These are phyloP conservation scores for Hydropotes inermis DNA, from an alignment of 2,113 vertebrate genomes.

Conservation along the genomic window DNA sequence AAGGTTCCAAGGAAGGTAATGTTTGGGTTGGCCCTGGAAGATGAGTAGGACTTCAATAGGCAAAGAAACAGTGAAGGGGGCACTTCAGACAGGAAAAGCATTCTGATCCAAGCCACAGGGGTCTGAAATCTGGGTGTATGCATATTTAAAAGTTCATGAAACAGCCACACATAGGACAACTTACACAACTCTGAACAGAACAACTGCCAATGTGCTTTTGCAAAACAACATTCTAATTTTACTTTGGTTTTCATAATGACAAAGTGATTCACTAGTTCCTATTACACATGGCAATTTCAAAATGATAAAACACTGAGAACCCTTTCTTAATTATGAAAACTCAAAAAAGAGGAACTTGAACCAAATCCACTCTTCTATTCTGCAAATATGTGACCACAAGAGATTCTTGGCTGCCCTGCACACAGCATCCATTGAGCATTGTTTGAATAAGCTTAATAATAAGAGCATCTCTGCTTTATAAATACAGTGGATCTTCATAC, in stretches of 20 bases:
- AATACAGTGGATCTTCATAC: background rate
- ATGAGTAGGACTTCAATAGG: background rate
- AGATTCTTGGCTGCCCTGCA: background rate
- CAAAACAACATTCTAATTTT: conserved; percentile 69
- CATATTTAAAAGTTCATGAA: conserved; percentile 20
- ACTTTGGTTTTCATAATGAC: conserved; percentile 57
- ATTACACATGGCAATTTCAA: conserved; percentile 58
- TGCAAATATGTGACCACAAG: background rate
- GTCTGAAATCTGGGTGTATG: background rate
- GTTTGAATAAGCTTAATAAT: background rate
- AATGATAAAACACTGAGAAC: conserved; percentile 46
- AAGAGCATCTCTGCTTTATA: background rate
- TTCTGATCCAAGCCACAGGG: conserved; percentile 36
- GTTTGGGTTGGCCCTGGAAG: conserved; percentile 46
- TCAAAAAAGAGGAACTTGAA: conserved; percentile 14
- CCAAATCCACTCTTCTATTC: background rate
- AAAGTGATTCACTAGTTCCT: conserved; percentile 72
- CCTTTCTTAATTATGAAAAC: conserved; percentile 57
- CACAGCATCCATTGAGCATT: background rate
- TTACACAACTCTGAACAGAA: conserved; percentile 41
- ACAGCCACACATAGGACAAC: conserved; percentile 5
- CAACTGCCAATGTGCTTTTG: conserved; percentile 40
- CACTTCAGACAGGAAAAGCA: conserved; percentile 17
- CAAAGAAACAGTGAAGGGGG: background rate
- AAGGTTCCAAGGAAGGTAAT: conserved; percentile 16